Conservation (phyloP, 1,140 invertebrate species). For the Chlorops oryzae region DNA sequence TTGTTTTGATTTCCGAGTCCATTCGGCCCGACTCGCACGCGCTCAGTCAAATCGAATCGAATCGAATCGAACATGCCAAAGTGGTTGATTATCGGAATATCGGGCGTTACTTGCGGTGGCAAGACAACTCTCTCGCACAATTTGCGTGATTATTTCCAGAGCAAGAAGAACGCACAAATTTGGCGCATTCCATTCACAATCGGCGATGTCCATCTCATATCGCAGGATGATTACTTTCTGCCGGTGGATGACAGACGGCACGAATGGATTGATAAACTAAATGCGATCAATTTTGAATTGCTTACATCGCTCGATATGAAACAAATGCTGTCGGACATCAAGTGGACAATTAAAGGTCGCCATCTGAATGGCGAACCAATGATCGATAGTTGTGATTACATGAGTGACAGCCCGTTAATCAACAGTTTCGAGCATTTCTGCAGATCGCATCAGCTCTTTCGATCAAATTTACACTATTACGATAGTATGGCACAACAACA, state of each 20-base stretch:
- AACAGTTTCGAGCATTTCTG: slow-evolving; percentile 35
- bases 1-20: no score
- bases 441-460: slow-evolving; percentile 37
- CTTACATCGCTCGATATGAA: slow-evolving; percentile 69
- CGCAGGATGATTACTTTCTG: slow-evolving; percentile 75
- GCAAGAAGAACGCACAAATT: slow-evolving; percentile 22
- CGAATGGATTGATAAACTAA: slow-evolving; percentile 56
- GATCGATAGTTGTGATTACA: slow-evolving; percentile 13
- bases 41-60: slow-evolving; percentile 12
- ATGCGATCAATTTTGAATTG: slow-evolving; percentile 75
- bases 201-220: slow-evolving; percentile 55
- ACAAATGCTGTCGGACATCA: slow-evolving; percentile 53
- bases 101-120: slow-evolving; percentile 72
- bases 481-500: no score
- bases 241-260: slow-evolving; percentile 62
- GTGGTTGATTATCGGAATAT: slow-evolving; percentile 67
- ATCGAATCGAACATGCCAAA: slow-evolving; percentile 39
- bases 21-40: no score
- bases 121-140: slow-evolving; percentile 67
- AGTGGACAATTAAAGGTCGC: slow-evolving; percentile 31
- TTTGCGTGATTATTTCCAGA: slow-evolving; percentile 51
- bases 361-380: slow-evolving; percentile 11
- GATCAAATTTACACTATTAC: slow-evolving; percentile 24
- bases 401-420: slow-evolving; percentile 13
- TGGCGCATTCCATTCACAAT: slow-evolving; percentile 44